Base-by-base conservation (phyloP, 2,888 invertebrate genomes). In the Heliconius sara region DNA sequence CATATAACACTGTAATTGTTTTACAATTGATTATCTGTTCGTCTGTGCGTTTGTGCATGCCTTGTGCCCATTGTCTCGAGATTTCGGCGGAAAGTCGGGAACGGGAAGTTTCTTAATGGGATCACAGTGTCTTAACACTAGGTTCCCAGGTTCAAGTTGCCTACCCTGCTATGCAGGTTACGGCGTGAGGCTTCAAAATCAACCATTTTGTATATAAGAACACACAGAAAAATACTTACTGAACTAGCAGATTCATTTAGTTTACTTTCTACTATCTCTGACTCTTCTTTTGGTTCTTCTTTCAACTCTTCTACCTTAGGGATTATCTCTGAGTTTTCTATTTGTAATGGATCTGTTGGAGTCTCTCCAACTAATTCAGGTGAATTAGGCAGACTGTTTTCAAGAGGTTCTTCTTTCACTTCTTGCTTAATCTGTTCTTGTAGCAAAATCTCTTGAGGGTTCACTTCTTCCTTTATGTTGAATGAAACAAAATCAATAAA, bases 381-480 rank as follows among this genome's bases (percentile, higher is more conserved):
- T n/a, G 68, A 52, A 68, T 57, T 76, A 57, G 25, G n/a, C 25
- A 65, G 63, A 65, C 30, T 6, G 0, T 39, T 63, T 34, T 72
- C 34, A 22, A 10, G 12, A 47, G 30, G n/a, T 52, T 60, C 47
- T 52, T 52, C 52, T 30, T 73, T 65, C 34, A 52, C 6, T 57
- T 78, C 73, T 27, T 72, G 30, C 34, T 74, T 74, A 13, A 25
- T 60, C 43, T 34, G 27, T 72, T 47, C 60, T 16, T 47, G 22
- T 12, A 2, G 66, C 39, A 27, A 7, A n/a, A 34, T 34, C 63
- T 39, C 74, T 74, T 39, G 30, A 43, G 57, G 25, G 30, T 78
- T 76, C 1, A 66, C 74, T 76, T 43, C 76, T 19, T 79, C 77
- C 78, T 76, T 47, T 16, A 70, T 43, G 16, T 39, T 34, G 65